These are phyloP conservation scores for Neopelma chrysocephalum DNA, from an alignment of 2,797 vertebrate species.

Conservation along the genomic window DNA sequence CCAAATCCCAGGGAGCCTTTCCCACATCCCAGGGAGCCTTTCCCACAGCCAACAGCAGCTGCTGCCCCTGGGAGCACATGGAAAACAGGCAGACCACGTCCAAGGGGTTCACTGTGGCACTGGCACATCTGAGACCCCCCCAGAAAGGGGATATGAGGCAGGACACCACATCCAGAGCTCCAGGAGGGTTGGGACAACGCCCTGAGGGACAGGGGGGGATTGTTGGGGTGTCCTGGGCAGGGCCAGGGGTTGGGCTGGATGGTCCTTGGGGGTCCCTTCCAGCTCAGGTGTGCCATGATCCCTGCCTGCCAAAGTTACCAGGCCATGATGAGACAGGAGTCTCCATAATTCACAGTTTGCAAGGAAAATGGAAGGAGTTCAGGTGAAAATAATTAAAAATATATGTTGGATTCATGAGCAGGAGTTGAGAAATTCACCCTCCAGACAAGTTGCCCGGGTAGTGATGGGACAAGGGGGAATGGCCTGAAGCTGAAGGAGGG, in stretches of 20 bases:
- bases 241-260: background rate
- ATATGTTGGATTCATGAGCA: rapidly evolving
- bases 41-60: background rate
- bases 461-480: too few species aligned
- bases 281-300: too few species aligned
- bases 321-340: rapidly evolving
- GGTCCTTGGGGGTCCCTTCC: background rate
- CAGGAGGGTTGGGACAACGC: rapidly evolving
- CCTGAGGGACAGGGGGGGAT: background rate
- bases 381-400: background rate
- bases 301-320: background rate
- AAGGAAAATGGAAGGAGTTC: background rate
- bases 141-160: rapidly evolving
- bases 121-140: background rate
- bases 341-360: background rate
- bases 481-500: background rate
- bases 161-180: background rate
- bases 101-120: rapidly evolving
- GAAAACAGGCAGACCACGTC: rapidly evolving
- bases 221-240: background rate
- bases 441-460: background rate
- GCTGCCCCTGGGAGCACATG: rapidly evolving
- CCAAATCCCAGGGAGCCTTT: background rate
- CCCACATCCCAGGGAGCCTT: background rate
- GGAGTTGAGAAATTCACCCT: background rate